Conservation (phyloP, 2,113 vertebrate species). For the Bufo bufo region DNA sequence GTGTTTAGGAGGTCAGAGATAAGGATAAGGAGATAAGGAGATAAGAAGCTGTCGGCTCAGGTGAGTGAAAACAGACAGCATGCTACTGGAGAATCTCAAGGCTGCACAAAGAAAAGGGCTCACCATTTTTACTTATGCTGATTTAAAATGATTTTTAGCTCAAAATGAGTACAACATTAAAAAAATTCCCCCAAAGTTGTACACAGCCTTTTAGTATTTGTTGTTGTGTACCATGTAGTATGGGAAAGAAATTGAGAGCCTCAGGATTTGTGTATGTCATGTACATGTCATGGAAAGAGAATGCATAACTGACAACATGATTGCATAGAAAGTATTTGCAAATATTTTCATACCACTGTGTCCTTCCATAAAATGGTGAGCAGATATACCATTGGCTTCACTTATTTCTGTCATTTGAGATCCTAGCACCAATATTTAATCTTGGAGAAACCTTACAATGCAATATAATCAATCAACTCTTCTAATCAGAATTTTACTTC, state of each 20-base stretch:
- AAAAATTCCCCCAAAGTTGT: too few relatives aligned
- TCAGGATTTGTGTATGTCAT: slow-evolving; percentile 26
- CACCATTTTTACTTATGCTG: too few relatives aligned
- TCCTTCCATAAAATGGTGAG: not conserved
- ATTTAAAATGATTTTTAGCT: too few relatives aligned
- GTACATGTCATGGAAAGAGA: not conserved
- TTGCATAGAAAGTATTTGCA: not conserved
- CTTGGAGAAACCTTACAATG: not conserved
- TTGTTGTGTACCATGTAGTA: not conserved
- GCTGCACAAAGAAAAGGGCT: too few relatives aligned
- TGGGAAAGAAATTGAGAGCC: not conserved
- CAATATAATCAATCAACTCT: too few relatives aligned
- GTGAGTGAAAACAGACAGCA: too few relatives aligned
- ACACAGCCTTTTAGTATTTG: not conserved
- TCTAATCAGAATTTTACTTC: too few relatives aligned
- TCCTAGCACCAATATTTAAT: not conserved
- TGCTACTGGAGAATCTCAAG: too few relatives aligned
- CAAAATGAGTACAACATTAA: too few relatives aligned
- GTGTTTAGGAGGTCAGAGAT: too few relatives aligned
- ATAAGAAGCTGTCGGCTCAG: too few relatives aligned
- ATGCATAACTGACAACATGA: not conserved
- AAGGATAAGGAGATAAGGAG: too few relatives aligned
- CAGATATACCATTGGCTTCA: not conserved
- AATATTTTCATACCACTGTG: slow-evolving; percentile 20
- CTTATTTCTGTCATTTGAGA: not conserved